Evolutionary conservation across 2,888 invertebrate species (phyloP), one percentile per base, ranked within the genome.

Genomic region (Callosobruchus maculatus): DNA sequence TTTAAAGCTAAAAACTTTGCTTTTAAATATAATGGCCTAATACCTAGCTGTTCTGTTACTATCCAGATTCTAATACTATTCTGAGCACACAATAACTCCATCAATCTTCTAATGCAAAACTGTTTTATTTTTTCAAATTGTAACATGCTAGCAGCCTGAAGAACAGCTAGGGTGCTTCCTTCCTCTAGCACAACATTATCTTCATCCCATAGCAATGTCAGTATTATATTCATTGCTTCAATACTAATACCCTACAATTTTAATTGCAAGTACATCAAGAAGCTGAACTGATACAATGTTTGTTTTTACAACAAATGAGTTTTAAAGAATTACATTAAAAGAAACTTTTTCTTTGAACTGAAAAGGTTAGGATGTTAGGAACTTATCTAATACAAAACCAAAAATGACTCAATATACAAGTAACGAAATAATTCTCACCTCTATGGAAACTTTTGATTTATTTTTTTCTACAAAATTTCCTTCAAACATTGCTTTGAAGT

Each of bases 401-500:
- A 31, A 71, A 13, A 70, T 21, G 20, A 68, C 18, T 22, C 72
- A 31, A 22, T 73, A 66, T 67, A 67, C 21, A n/a, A 30, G 21
- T 30, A 9, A 22, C 5, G 30, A 72, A 2, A 49, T n/a, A 67
- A 71, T 73, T 73, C 71, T 78, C 83, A 87, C 88, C 83, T 88
- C 80, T 72, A 88, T 80, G 77, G 81, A 83, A 22, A 88, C 83
- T 68, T 77, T 78, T 31, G 80, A 80, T 80, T 85, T 81, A 49
- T 81, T 75, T 68, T 83, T 84, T 81, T 88, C 88, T 20, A 82
- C 76, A 78, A 88, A 88, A 77, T 85, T 83, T 0, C 87, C 85
- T 73, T 84, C 85, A 74, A 89, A 87, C 88, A 89, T 88, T 5
- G 85, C 88, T 79, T 84, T 83, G 78, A 89, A 89, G 82, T 88